phyloP scores from a whole-genome alignment of 2,888 invertebrate genomes.

The Epinotia demarniana region DNA sequence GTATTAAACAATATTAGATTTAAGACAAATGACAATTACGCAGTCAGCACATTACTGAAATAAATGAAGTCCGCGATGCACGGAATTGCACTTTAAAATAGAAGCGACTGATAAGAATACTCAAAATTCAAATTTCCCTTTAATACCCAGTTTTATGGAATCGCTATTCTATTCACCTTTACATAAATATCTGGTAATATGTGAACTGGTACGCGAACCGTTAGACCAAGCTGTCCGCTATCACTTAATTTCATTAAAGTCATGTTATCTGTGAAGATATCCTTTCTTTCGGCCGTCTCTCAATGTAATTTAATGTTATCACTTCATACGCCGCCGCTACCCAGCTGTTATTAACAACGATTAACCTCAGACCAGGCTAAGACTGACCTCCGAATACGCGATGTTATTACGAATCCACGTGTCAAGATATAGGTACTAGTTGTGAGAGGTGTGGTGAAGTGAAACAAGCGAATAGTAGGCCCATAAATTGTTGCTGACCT shows the following conservation, averaged over 20 bases:
- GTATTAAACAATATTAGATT: no score
- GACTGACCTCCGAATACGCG: neutral
- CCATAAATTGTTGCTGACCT: conserved; percentile 50
- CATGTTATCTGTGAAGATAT: conserved; percentile 20
- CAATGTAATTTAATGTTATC: conserved; percentile 41
- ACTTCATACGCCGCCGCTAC: conserved; percentile 36
- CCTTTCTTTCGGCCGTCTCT: conserved; percentile 30
- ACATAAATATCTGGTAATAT: neutral
- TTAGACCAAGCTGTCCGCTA: conserved; percentile 3
- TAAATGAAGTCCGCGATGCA: no score
- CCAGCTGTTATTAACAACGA: neutral
- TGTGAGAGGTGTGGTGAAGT: neutral
- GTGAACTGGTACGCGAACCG: conserved; percentile 4
- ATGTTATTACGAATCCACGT: neutral
- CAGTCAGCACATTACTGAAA: no score
- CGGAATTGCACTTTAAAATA: no score
- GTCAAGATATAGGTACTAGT: neutral
- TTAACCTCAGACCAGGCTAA: neutral
- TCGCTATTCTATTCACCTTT: neutral
- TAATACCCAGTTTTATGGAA: no score
- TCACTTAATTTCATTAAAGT: conserved; percentile 21
- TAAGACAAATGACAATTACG: no score
- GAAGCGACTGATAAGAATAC: no score
- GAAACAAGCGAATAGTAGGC: neutral
- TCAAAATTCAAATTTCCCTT: no score